These are phyloP conservation scores for Polypedilum pembai DNA, from an alignment of 1,140 invertebrate genomes.

Conservation along the genomic window DNA sequence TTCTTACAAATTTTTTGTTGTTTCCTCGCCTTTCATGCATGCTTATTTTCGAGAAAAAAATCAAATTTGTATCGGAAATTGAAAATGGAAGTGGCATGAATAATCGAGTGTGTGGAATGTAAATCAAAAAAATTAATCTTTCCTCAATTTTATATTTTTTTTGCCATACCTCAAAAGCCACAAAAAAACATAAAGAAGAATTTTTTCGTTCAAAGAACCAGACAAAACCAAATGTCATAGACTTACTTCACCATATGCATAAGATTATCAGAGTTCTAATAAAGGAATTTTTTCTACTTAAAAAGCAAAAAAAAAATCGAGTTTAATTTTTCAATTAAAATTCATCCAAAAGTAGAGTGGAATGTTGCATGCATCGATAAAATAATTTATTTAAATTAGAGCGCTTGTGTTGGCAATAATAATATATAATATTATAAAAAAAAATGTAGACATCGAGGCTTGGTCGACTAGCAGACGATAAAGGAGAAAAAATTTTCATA, in stretches of 20 bases:
- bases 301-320: not conserved
- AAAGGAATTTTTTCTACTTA: not conserved
- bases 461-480: no score
- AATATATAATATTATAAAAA: no score
- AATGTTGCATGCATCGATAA: no score
- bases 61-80: slow-evolving; percentile 18
- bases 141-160: not conserved
- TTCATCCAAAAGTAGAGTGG: no score
- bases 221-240: not conserved
- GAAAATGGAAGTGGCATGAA: slow-evolving; percentile 10
- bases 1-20: no score
- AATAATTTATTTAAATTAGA: no score
- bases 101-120: not conserved
- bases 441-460: no score
- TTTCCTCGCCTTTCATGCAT: no score
- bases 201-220: no score
- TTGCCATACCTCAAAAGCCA: not conserved
- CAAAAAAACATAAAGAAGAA: not conserved
- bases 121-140: not conserved
- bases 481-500: no score
- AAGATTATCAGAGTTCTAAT: not conserved
- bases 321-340: no score
- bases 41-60: not conserved
- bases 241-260: not conserved
- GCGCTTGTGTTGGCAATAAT: no score